Conservation (phyloP, 2,888 invertebrate species). For the Thecocarcelia acutangulata region DNA sequence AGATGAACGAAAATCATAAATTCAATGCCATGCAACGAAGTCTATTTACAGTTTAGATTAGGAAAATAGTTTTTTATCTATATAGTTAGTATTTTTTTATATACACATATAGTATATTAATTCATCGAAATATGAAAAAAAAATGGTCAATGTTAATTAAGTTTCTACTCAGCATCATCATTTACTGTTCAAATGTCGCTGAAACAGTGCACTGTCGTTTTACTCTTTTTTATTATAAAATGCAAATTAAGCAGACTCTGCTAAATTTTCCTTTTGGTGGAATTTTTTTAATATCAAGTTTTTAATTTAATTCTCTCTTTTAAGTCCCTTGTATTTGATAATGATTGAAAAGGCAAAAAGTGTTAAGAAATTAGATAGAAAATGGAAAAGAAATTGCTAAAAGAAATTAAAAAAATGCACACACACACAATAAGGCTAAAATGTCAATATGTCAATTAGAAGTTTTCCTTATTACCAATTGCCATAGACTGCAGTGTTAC, state of each 20-base stretch:
- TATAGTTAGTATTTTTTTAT: too few species aligned
- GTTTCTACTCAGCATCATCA: neutral
- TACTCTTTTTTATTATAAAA: slow-evolving; percentile 56
- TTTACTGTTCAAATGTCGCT: neutral
- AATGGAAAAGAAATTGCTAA: neutral
- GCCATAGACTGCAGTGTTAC: slow-evolving; percentile 21
- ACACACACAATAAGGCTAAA: slow-evolving; percentile 5
- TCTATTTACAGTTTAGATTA: too few species aligned
- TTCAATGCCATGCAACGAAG: too few species aligned
- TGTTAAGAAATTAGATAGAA: slow-evolving; percentile 22
- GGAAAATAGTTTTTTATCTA: too few species aligned
- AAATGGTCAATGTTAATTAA: too few species aligned
- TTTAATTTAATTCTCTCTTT: slow-evolving; percentile 19
- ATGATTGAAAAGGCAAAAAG: slow-evolving; percentile 22
- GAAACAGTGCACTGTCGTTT: neutral
- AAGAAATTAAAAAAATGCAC: neutral
- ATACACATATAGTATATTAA: too few species aligned
- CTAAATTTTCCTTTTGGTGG: slow-evolving; percentile 1
- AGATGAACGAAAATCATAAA: too few species aligned
- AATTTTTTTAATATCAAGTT: neutral
- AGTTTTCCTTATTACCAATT: slow-evolving; percentile 19
- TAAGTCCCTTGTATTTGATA: slow-evolving; percentile 13
- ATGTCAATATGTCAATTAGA: slow-evolving; percentile 48
- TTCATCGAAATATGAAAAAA: too few species aligned
- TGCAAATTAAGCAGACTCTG: slow-evolving; percentile 54